Conservation (phyloP, 1,140 invertebrate species). For the Drosophila virilis region DNA sequence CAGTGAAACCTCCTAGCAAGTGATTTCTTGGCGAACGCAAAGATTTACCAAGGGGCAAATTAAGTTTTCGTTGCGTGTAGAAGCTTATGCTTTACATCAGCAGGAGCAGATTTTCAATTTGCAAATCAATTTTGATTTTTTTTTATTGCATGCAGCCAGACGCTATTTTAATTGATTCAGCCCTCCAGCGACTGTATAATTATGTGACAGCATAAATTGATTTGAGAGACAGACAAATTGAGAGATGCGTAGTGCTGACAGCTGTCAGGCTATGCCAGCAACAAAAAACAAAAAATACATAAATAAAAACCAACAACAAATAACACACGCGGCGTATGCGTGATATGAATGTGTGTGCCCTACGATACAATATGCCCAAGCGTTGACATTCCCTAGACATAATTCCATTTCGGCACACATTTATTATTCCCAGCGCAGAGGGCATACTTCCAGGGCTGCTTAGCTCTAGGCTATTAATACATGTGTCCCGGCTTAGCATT, state of each 20-base stretch:
- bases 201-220: constrained; percentile 30
- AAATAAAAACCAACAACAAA: constrained; percentile 36
- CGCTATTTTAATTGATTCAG: constrained; percentile 39
- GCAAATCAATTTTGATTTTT: constrained; percentile 29
- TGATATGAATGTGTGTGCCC: constrained; percentile 59
- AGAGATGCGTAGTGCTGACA: constrained; percentile 40
- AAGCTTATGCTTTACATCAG: constrained; percentile 14
- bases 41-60: constrained; percentile 46
- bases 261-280: constrained; percentile 38
- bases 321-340: constrained; percentile 71
- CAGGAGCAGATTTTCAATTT: constrained; percentile 16
- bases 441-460: constrained; percentile 1
- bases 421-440: constrained; percentile 44
- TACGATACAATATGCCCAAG: constrained; percentile 31
- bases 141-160: constrained; percentile 10
- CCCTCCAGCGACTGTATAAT: constrained; percentile 30
- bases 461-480: constrained; percentile 24
- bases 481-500: constrained; percentile 7
- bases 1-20: background rate
- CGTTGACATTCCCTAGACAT: constrained; percentile 56
- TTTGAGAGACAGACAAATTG: constrained; percentile 25
- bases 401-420: constrained; percentile 51
- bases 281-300: background rate
- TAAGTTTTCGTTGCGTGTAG: constrained; percentile 15
- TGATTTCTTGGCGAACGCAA: constrained; percentile 45